Base-by-base conservation (phyloP, 2,113 vertebrate genomes). In the Pituophis catenifer region DNA sequence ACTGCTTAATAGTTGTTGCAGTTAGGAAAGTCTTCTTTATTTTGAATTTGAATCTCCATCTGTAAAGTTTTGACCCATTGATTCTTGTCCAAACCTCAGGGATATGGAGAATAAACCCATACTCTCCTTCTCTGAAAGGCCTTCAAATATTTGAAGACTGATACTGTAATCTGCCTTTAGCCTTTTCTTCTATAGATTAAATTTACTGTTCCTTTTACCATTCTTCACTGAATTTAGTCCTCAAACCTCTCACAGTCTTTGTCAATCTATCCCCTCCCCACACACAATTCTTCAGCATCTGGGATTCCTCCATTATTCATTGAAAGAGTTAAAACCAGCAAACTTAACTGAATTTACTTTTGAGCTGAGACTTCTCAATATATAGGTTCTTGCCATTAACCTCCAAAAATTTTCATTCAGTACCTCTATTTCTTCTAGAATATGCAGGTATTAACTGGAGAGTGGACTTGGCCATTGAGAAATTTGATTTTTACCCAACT, bases 251-350 rank as follows among this genome's bases (percentile, higher is more conserved):
- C 70, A 44, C 75, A 44, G 9, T 44, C 7, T 38, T 81, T 38
- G 33, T 3, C 17, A 33, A 8, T 81, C 11, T 81, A 6, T 10
- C 1, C 0, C 13, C 13, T 1, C 5, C 4, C 0, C 7, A 44
- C 38, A 44, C 38, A 44, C 33, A 38, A 0, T 81, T 38, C 75
- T 19, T 38, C 75, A 21, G 33, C 75, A 21, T 81, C 33, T 81
- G 17, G 33, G 17, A 44, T 81, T 81, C 33, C 33, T 81, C 19
- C 33, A 81, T 81, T n/a, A 81, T 8, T 7, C 33, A 81, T 44
- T 38, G 75, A 81, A 81, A 81, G 33, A 44, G 17, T 81, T 81
- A 81, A 81, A 81, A 81, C 3, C 75, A 81, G 17, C 75, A 44
- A 21, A 81, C 70, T 75, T 53, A 88, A 8, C 9, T 58, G 88